A percentile compares a stretch with the other conserved stretches of the same genome.
phyloP scores from a whole-genome alignment of 2,888 invertebrate genomes.

The Netelia fuscicornis region DNA sequence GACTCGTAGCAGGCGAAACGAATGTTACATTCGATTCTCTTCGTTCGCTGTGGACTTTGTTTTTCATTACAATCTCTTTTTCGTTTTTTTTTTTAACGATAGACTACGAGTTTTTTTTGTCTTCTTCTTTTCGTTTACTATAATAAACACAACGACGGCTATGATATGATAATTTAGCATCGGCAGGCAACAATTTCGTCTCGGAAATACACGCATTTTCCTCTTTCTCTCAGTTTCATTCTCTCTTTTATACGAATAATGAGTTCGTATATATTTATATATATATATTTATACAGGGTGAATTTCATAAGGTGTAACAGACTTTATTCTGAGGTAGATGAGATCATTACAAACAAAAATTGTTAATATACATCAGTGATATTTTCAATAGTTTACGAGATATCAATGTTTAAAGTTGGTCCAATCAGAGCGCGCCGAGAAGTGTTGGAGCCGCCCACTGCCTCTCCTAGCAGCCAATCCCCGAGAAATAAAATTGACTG shows the following conservation, averaged over 20 bases:
- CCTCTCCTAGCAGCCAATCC: no score
- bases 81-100: slow-evolving; percentile 16
- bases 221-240: slow-evolving; percentile 25
- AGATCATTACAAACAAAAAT: no score
- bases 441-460: no score
- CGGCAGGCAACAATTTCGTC: slow-evolving; percentile 78
- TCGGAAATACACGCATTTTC: slow-evolving; percentile 51
- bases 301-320: no score
- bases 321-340: no score
- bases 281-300: no score
- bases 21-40: slow-evolving; percentile 21
- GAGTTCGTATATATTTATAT: slow-evolving; percentile 67
- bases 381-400: no score
- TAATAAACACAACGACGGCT: slow-evolving; percentile 67
- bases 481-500: no score
- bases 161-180: slow-evolving; percentile 81
- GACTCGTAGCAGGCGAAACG: slow-evolving; percentile 21
- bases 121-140: slow-evolving; percentile 8
- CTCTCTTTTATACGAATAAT: slow-evolving; percentile 40
- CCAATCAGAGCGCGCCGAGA: no score
- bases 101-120: slow-evolving; percentile 34
- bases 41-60: slow-evolving; percentile 52
- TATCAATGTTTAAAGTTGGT: no score
- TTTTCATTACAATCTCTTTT: slow-evolving; percentile 38
- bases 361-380: no score